These are phyloP conservation scores for Pavo muticus DNA, from an alignment of 2,113 vertebrate species.

Conservation along the genomic window DNA sequence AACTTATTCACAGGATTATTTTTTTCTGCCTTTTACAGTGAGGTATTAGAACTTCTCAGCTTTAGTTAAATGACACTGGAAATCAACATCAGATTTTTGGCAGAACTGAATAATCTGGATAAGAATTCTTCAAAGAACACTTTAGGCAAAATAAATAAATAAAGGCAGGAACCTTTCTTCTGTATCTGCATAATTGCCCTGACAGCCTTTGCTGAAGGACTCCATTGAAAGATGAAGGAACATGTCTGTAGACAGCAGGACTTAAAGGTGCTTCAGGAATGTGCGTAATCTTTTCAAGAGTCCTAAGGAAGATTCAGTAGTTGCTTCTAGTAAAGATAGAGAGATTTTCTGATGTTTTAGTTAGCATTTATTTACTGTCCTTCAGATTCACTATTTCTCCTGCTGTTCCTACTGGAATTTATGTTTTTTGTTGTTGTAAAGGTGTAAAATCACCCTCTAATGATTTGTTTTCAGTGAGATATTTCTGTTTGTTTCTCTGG, in stretches of 20 bases:
- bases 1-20: neutral
- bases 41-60: neutral
- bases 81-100: neutral
- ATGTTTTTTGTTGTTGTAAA: neutral
- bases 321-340: neutral
- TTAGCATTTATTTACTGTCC: neutral
- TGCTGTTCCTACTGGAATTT: neutral
- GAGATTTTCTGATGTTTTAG: neutral
- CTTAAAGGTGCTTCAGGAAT: neutral
- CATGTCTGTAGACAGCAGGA: rapidly evolving
- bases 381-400: neutral
- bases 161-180: neutral
- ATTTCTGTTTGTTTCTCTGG: neutral
- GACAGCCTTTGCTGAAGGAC: neutral
- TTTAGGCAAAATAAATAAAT: neutral
- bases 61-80: neutral
- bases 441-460: no score
- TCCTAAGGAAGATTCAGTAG: neutral
- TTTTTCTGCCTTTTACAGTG: neutral
- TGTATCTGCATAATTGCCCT: neutral
- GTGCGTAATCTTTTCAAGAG: neutral
- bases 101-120: neutral
- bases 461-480: neutral
- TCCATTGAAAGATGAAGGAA: neutral
- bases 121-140: neutral